phyloP scores from a whole-genome alignment of 2,888 invertebrate genomes.

The Anagyrus pseudococci region DNA sequence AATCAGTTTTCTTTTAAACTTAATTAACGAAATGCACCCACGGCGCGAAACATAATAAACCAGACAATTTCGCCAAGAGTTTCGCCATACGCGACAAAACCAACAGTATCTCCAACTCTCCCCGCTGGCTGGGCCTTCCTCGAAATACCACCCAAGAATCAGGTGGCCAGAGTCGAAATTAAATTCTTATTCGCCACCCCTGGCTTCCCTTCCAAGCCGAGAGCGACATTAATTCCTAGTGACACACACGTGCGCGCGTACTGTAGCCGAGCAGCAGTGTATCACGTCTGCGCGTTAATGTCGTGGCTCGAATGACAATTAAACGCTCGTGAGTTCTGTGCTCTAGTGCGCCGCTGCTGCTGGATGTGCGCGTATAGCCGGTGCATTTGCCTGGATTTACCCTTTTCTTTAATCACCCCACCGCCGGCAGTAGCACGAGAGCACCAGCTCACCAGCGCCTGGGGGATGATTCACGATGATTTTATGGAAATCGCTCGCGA shows the following conservation, averaged over 20 bases:
- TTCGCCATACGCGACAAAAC: too few species aligned
- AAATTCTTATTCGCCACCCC: conserved; percentile 14
- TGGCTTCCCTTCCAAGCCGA: conserved; percentile 1
- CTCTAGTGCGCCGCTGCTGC: too few species aligned
- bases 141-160: background rate
- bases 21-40: background rate
- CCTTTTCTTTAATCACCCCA: conserved; percentile 27
- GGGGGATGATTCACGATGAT: conserved; percentile 37
- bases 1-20: background rate
- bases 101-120: background rate
- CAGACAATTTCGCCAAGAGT: background rate
- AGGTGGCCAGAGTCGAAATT: conserved; percentile 1
- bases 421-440: too few species aligned
- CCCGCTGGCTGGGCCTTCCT: background rate
- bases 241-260: too few species aligned
- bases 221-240: too few species aligned
- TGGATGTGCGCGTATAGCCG: background rate
- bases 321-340: too few species aligned
- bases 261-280: too few species aligned
- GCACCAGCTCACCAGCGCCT: too few species aligned
- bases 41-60: background rate
- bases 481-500: conserved; percentile 35
- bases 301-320: too few species aligned
- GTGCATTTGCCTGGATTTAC: conserved; percentile 24
- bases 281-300: too few species aligned